phyloP scores from a whole-genome alignment of 2,888 invertebrate genomes.

The Scaptomyza caliginosa region DNA sequence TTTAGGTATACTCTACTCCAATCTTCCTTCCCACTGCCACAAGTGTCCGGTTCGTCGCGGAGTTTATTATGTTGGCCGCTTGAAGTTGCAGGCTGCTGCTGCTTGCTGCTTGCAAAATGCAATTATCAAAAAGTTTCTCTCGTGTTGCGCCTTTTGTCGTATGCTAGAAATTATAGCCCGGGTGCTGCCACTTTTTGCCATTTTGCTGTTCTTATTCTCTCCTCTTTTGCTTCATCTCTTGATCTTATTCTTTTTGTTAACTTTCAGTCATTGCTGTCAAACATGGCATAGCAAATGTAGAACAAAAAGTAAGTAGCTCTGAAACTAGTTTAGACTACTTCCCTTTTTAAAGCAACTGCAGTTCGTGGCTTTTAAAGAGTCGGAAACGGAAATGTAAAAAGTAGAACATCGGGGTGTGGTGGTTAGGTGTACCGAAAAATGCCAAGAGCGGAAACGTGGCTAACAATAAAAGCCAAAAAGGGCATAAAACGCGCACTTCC shows the following conservation, averaged over 20 bases:
- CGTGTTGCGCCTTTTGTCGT: slow-evolving; percentile 50
- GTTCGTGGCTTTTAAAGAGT: slow-evolving; percentile 24
- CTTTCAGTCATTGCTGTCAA: slow-evolving; percentile 38
- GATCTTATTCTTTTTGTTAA: slow-evolving; percentile 1
- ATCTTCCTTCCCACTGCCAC: background rate
- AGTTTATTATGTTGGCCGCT: slow-evolving; percentile 67
- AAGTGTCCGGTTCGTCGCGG: slow-evolving; percentile 46
- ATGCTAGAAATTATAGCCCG: slow-evolving; percentile 58
- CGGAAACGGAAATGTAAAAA: slow-evolving; percentile 44
- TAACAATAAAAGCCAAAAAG: slow-evolving; percentile 72
- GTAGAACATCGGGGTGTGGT: slow-evolving; percentile 1
- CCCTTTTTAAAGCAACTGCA: slow-evolving; percentile 46
- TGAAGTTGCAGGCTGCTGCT: slow-evolving; percentile 35
- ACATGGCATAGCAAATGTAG: slow-evolving; percentile 66
- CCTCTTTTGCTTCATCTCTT: slow-evolving; percentile 17
- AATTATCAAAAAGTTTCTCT: slow-evolving; percentile 69
- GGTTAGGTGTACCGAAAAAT: slow-evolving; percentile 37
- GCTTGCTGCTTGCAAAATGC: slow-evolving; percentile 59
- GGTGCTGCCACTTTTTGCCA: slow-evolving; percentile 52
- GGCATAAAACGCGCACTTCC: slow-evolving; percentile 77
- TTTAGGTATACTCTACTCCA: slow-evolving; percentile 12
- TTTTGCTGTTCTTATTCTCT: slow-evolving; percentile 38
- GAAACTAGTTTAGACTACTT: slow-evolving; percentile 20
- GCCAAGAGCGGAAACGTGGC: slow-evolving; percentile 61
- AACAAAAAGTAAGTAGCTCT: slow-evolving; percentile 41